Conservation (phyloP, 2,888 invertebrate genomes). For the Harpagoxenus sublaevis region DNA sequence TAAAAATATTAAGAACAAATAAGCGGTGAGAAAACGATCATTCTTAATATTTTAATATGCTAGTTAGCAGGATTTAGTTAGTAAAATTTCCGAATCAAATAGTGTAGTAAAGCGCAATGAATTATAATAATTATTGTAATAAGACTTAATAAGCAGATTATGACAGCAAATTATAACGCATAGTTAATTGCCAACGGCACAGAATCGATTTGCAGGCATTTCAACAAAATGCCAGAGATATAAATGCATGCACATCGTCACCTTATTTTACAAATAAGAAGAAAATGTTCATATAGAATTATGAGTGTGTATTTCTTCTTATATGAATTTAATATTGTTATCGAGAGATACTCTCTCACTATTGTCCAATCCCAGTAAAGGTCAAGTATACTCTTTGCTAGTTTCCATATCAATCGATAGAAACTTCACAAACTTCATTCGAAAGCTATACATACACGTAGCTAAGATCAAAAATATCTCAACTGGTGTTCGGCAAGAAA, state of each 20-base stretch:
- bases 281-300: not conserved
- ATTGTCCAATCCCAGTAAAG: not conserved
- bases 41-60: not conserved
- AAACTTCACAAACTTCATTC: constrained; percentile 18
- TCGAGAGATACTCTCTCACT: not conserved
- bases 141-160: constrained; percentile 12
- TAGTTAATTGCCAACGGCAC: not conserved
- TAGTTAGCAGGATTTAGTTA: not conserved
- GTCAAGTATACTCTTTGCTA: constrained; percentile 2
- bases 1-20: constrained; percentile 2
- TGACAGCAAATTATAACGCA: not conserved
- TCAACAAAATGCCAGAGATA: not conserved
- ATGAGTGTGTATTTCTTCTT: not conserved
- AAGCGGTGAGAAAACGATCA: not conserved
- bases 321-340: not conserved
- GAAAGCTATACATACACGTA: not conserved
- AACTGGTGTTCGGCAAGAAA: not conserved
- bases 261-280: not conserved
- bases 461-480: constrained; percentile 2
- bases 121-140: constrained; percentile 32
- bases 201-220: not conserved
- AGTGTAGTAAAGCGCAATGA: not conserved
- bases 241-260: not conserved
- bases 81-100: not conserved
- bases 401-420: not conserved